Conservation (phyloP, 1,140 invertebrate genomes). For the Dreissena rostriformis region DNA sequence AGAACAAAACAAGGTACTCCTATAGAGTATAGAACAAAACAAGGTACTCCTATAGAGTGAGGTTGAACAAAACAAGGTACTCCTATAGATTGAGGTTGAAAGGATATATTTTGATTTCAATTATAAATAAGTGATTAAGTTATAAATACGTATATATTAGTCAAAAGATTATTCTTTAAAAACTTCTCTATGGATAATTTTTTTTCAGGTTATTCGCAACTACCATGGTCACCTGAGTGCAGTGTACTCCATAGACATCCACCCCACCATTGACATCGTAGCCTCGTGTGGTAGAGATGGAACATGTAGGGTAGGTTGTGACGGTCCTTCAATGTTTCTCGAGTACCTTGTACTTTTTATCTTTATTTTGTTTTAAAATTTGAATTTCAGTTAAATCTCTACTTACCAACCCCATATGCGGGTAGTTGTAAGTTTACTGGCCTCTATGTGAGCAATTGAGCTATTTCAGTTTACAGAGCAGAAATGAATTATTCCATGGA, state of each 20-base stretch:
- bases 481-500: no score
- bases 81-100: no score
- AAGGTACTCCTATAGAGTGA: constrained; percentile 86
- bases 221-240: constrained; percentile 99
- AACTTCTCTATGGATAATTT: neutral
- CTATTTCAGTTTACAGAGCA: no score
- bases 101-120: neutral
- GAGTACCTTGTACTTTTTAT: no score
- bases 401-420: no score
- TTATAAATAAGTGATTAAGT: neutral
- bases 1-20: constrained; percentile 96
- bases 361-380: neutral
- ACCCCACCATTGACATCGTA: constrained; percentile 97
- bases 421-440: no score
- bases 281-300: constrained; percentile 97
- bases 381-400: no score
- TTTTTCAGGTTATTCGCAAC: constrained; percentile 92
- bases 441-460: no score
- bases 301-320: constrained; percentile 90
- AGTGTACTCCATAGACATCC: constrained; percentile 95
- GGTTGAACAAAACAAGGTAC: constrained; percentile 98
- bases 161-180: neutral
- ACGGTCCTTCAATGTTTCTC: no score
- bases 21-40: neutral
- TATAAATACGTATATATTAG: neutral